phyloP scores from a whole-genome alignment of 1,140 invertebrate genomes.

The Diorhabda sublineata region DNA sequence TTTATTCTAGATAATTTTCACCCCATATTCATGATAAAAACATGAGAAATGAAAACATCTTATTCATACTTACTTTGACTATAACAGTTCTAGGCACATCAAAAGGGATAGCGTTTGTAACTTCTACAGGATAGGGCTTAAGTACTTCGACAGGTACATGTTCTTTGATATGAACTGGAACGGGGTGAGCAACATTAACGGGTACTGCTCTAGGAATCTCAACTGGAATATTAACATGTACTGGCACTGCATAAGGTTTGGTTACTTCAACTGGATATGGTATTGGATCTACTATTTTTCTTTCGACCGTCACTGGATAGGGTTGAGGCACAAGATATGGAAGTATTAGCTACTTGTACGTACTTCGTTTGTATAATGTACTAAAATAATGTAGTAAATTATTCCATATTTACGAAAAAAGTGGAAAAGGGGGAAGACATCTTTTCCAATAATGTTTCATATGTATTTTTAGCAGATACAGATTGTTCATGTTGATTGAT shows the following conservation, averaged over 20 bases:
- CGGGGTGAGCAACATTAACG: conserved; percentile 30
- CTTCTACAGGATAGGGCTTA: conserved; percentile 11
- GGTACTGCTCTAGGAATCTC: conserved; percentile 40
- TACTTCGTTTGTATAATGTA: neutral
- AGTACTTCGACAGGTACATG: conserved; percentile 25
- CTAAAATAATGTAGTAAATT: neutral
- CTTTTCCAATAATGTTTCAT: too few relatives aligned
- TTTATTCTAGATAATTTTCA: too few relatives aligned
- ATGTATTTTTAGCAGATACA: too few relatives aligned
- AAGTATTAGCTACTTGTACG: neutral
- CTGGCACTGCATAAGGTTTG: conserved; percentile 14
- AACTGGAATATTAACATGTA: conserved; percentile 26
- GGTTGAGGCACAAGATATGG: neutral
- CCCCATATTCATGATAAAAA: too few relatives aligned
- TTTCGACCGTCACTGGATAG: neutral
- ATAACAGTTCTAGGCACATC: neutral
- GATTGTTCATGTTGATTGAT: too few relatives aligned
- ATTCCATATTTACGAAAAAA: too few relatives aligned
- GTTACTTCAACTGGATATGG: conserved; percentile 18
- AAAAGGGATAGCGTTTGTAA: conserved; percentile 10
- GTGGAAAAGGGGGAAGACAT: too few relatives aligned
- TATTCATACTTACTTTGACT: neutral
- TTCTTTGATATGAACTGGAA: conserved; percentile 38
- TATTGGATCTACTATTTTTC: conserved; percentile 10
- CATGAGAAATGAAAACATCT: neutral